Evolutionary conservation across 1,140 invertebrate species (phyloP), one percentile per base, ranked within the genome.

Genomic region (Sinella curviseta): DNA sequence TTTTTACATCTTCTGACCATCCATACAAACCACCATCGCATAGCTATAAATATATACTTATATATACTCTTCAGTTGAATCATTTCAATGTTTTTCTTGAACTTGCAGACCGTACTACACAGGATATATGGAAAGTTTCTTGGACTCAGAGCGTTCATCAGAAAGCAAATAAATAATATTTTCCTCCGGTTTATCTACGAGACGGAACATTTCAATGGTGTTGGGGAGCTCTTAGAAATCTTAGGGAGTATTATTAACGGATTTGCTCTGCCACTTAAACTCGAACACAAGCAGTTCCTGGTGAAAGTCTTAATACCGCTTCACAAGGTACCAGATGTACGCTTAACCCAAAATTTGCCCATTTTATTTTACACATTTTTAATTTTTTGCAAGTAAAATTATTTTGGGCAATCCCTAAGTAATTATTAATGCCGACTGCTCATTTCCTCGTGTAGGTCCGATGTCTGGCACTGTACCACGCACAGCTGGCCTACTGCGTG

Each of bases 151-250:
- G 97, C 97, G 86, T 99, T 98, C 89, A 99, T 99, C 89, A 93
- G 98, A 87, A 99, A 99, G 93, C 97, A 99, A 90, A 99, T 99
- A 86, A 99, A 99, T 89, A 99, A 99, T 90, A 99, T 99, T 89
- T 99, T 97, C 88, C 90, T 93, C 85, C 92, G 96, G 90, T 99
- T 99, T 90, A 97, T 99, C 84, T 99, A 99, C 89, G 98, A 99
- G 91, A 99, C 97, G 83, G 98, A 99, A 90, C 97, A 98, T 88
- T 99, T 99, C 88, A 99, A 99, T 89, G 98, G 98, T 82, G 96
- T 99, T 81, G 97, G 96, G 81, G 98, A 99, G 89, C 90, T 99
- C 85, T 90, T 99, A 85, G 98, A 99, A 92, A 99, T 99, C 88
- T 91, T 99, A 88, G 98, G 98, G 89, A 89, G 95, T 89, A 99